Conservation (phyloP, 2,113 vertebrate species). For the Pachyramphus minor region DNA sequence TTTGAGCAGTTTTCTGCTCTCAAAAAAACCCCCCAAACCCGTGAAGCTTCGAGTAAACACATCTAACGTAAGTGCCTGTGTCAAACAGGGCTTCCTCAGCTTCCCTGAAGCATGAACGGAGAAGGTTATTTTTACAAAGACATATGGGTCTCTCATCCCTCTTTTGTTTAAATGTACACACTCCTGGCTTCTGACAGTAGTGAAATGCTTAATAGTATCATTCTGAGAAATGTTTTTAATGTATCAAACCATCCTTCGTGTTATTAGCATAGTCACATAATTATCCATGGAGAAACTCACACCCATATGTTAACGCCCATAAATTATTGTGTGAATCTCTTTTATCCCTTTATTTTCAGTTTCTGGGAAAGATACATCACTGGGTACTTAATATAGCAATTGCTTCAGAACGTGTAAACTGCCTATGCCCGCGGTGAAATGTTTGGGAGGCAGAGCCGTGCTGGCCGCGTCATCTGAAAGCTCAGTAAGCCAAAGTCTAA, state of each 20-base stretch:
- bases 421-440: conserved; percentile 7
- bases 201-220: not conserved
- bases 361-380: conserved; percentile 30
- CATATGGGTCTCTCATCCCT: not conserved
- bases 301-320: conserved; percentile 36
- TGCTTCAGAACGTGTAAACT: not conserved
- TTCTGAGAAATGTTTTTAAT: not conserved
- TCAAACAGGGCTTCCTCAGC: not conserved
- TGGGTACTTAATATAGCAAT: not conserved
- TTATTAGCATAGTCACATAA: conserved; percentile 41
- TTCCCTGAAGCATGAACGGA: not conserved
- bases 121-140: not conserved
- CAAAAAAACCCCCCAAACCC: not conserved
- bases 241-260: not conserved
- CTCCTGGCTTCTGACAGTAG: not conserved
- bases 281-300: conserved; percentile 37
- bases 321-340: not conserved
- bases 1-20: not conserved
- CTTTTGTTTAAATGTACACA: not conserved
- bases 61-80: not conserved
- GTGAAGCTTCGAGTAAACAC: not conserved
- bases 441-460: not conserved
- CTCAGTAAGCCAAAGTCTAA: not conserved
- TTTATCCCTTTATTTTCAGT: conserved; percentile 33
- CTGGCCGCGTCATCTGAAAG: not conserved